These are phyloP conservation scores for Cheirogaleus major DNA, from an alignment of 2,797 vertebrate species.

Conservation along the genomic window DNA sequence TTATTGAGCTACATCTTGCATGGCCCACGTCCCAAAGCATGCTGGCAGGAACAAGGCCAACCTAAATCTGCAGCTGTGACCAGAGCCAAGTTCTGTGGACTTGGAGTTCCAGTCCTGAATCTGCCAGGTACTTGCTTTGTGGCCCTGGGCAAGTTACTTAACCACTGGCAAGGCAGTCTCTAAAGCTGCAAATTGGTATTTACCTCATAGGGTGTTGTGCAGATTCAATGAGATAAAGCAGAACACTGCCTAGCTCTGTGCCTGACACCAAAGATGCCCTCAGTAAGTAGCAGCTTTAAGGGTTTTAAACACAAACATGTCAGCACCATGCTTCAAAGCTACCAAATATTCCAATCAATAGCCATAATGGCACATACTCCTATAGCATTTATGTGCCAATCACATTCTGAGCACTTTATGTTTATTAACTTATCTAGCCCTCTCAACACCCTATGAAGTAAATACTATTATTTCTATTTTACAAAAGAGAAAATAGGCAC, in stretches of 20 bases:
- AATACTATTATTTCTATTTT: neutral
- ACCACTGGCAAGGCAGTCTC: neutral
- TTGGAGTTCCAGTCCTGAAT: neutral
- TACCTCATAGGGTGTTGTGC: neutral
- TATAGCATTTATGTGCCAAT: neutral
- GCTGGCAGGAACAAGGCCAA: neutral
- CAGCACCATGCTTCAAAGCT: neutral
- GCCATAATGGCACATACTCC: neutral
- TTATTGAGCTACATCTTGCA: neutral
- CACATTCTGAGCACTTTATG: neutral
- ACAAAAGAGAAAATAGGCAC: neutral
- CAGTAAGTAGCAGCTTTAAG: neutral
- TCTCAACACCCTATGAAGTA: neutral
- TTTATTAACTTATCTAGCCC: neutral
- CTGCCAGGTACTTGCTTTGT: neutral
- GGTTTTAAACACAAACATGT: neutral
- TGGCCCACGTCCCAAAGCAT: neutral
- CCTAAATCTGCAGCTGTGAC: neutral
- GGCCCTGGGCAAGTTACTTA: neutral
- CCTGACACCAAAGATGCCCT: neutral
- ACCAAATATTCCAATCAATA: neutral
- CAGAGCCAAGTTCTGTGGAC: neutral
- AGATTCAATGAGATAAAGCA: neutral
- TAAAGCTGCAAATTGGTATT: neutral
- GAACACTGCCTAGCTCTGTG: neutral